These are phyloP conservation scores for Sterrhoptilus dennistouni DNA, from an alignment of 2,113 vertebrate species.

Conservation along the genomic window DNA sequence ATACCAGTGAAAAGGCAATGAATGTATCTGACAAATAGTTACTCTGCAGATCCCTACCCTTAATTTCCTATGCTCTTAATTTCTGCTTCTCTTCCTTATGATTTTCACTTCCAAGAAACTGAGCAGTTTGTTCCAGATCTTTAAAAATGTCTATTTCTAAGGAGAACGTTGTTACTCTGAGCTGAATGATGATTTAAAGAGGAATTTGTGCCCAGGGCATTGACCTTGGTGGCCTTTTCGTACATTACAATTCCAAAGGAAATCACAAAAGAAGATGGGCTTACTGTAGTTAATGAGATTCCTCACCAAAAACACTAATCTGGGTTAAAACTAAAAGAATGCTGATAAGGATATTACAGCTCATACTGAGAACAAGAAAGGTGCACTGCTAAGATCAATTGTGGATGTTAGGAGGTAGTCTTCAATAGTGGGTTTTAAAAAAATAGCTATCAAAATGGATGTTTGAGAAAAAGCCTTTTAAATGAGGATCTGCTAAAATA, in stretches of 20 bases:
- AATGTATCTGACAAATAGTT: not conserved
- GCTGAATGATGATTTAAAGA: conserved; percentile 72
- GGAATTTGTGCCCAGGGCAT: conserved; percentile 79
- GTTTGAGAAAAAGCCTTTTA: conserved; percentile 73
- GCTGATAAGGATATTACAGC: conserved; percentile 84
- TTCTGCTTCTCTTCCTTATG: not conserved
- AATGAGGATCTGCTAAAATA: conserved; percentile 40
- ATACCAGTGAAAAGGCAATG: not conserved
- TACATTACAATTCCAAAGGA: conserved; percentile 82
- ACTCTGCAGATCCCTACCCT: not conserved
- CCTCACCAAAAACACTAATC: conserved; percentile 81
- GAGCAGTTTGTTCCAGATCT: conserved; percentile 12
- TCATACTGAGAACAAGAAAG: conserved; percentile 79
- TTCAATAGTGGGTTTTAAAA: conserved; percentile 64
- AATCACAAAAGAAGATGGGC: conserved; percentile 78
- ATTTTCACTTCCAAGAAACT: not conserved
- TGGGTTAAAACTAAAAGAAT: conserved; percentile 85
- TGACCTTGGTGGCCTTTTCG: conserved; percentile 76
- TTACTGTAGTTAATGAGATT: conserved; percentile 81
- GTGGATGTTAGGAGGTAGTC: conserved; percentile 79
- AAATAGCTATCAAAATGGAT: conserved; percentile 70
- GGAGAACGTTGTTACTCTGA: conserved; percentile 57
- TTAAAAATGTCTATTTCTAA: conserved; percentile 40
- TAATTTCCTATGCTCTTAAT: not conserved
- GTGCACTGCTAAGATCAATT: conserved; percentile 78